Evolutionary conservation across 2,888 invertebrate species (phyloP).

Genomic region (Sesia apiformis): DNA sequence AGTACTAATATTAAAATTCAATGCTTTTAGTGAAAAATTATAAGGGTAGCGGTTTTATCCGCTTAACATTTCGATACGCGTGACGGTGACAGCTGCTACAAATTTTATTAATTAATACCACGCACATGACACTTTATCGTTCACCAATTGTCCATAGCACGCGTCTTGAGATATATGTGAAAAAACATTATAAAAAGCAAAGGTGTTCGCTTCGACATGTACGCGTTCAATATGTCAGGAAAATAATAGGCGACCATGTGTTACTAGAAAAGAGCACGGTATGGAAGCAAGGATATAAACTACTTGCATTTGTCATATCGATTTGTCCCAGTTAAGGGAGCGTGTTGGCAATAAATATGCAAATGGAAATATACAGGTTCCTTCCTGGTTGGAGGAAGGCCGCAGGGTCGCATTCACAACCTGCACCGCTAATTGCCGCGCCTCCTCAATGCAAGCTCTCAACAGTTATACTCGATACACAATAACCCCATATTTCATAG

Average conservation of each 20-base stretch:
- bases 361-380: slow-evolving; percentile 34
- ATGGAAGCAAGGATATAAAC: not conserved
- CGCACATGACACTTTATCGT: slow-evolving; percentile 13
- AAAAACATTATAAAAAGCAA: slow-evolving; percentile 4
- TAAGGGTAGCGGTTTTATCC: not conserved
- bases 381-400: slow-evolving; percentile 24
- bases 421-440: slow-evolving; percentile 65
- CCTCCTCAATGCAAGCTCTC: slow-evolving; percentile 39
- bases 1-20: too few species aligned
- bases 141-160: slow-evolving; percentile 20
- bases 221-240: slow-evolving; percentile 31
- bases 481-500: slow-evolving; percentile 31
- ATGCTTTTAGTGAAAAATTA: too few species aligned
- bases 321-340: slow-evolving; percentile 37
- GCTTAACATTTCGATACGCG: slow-evolving; percentile 7
- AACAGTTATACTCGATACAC: slow-evolving; percentile 49
- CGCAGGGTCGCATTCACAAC: slow-evolving; percentile 64
- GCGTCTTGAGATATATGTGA: slow-evolving; percentile 5
- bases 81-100: slow-evolving; percentile 20
- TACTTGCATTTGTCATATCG: slow-evolving; percentile 27
- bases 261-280: slow-evolving; percentile 5
- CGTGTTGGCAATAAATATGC: slow-evolving; percentile 45
- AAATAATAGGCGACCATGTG: slow-evolving; percentile 24
- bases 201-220: not conserved
- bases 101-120: slow-evolving; percentile 23